Percentiles rank a stretch among this genome's conserved stretches.
phyloP scores from a whole-genome alignment of 2,113 vertebrate species.

The Lontra canadensis region DNA sequence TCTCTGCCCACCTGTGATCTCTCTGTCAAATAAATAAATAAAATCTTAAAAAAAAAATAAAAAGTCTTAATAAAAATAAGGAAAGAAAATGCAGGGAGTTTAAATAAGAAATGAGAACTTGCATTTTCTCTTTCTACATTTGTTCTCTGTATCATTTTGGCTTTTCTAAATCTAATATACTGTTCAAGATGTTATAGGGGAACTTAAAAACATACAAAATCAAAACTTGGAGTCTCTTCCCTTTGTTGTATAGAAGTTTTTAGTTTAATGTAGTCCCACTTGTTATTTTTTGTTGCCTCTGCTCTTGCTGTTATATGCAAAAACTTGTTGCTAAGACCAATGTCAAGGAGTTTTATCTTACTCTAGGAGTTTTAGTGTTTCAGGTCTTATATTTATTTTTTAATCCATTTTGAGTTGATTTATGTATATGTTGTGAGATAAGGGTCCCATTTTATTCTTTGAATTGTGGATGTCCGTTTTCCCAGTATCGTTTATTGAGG shows the following conservation, averaged over 20 bases:
- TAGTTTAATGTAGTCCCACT: neutral
- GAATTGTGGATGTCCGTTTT: neutral
- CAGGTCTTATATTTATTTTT: neutral
- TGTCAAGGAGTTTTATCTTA: neutral
- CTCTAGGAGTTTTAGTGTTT: neutral
- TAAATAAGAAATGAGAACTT: neutral
- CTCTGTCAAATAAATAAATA: no score
- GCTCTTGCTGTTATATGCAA: neutral
- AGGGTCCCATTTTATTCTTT: neutral
- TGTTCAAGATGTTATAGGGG: neutral
- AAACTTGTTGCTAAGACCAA: neutral
- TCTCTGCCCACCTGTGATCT: no score
- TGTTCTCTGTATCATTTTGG: neutral
- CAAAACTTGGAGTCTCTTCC: neutral
- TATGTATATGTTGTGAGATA: neutral
- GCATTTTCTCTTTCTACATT: neutral
- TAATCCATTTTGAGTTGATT: neutral
- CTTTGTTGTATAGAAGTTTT: neutral
- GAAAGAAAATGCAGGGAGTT: neutral
- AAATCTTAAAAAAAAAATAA: no score
- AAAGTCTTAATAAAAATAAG: neutral
- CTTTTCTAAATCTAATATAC: neutral
- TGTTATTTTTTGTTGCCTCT: neutral
- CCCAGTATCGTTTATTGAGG: neutral
- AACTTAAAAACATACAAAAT: neutral